Base-by-base conservation (phyloP, 2,113 vertebrate genomes). In the Cephalopholis sonnerati region DNA sequence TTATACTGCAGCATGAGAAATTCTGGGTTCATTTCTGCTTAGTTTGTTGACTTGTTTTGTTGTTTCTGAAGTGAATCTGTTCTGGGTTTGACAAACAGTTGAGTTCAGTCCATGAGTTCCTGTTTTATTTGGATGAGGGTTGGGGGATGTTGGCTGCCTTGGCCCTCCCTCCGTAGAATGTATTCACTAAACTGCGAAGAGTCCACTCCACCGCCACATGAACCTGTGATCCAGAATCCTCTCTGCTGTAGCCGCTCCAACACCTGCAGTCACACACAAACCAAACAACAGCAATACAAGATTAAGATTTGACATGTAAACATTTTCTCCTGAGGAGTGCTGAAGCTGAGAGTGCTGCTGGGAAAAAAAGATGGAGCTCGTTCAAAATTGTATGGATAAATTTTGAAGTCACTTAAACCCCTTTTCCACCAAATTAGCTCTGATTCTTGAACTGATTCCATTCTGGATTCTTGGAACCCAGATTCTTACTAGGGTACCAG, bases 181-280 rank as follows among this genome's bases (percentile, higher is more conserved):
- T 98, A 99, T 94, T 99, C 97, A 81, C 96, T 98, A 94, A 99
- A 99, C 93, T 98, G 97, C 72, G 98, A 98, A 20, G 97, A 97
- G 95, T 99, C 98, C 83, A 97, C 97, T 3, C 98, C 98, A 67
- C 98, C 97, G 8, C 97, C 98, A 68, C 98, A 97, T 0, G 98
- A 98, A 50, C 96, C 97, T 77, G 97, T 96, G 79, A 99, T 97
- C 90, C 96, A 94, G 94, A 99, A 99, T 1, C 97, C 97, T 83
- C 95, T 96, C 86, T 97, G 97, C 93, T 98, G 97, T 71, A 99
- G 94, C 79, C 97, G 94, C 90, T 99, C 97, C 80, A 99, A 95
- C 87, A 99, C 98, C 98, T 99, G 95, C 71, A 92, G 53, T 71
- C 72, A 89, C 51, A 82, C 73, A 82, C 18, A 77, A 57, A 72